Evolutionary conservation across 2,888 invertebrate species (phyloP).

Genomic region (Agapetus fuscipes): DNA sequence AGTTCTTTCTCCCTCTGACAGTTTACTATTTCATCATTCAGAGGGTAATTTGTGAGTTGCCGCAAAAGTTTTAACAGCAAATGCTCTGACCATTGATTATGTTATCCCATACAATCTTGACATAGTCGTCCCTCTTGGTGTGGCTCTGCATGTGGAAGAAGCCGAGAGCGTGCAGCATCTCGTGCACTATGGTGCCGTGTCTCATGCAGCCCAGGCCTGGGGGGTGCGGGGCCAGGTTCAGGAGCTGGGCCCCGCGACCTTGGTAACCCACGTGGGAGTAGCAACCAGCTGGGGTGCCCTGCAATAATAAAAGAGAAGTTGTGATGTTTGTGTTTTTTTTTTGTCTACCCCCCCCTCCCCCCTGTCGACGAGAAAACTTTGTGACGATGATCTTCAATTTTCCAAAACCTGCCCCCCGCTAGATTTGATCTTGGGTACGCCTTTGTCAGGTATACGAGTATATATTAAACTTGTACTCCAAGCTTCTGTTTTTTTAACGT

Average conservation of each 20-base stretch:
- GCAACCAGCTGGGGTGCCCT: conserved; percentile 63
- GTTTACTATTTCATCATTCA: too few relatives aligned
- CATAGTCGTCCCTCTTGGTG: conserved; percentile 64
- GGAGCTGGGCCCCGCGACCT: conserved; percentile 35
- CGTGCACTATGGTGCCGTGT: conserved; percentile 62
- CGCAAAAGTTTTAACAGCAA: too few relatives aligned
- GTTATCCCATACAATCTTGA: conserved; percentile 65
- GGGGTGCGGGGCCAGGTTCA: conserved; percentile 41
- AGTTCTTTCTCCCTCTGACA: too few relatives aligned
- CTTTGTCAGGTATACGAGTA: too few relatives aligned
- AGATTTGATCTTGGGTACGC: too few relatives aligned
- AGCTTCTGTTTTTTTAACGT: too few relatives aligned
- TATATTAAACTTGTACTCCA: too few relatives aligned
- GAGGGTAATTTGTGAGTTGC: too few relatives aligned
- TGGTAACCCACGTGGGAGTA: conserved; percentile 37
- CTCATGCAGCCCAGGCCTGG: conserved; percentile 44
- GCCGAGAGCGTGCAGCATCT: conserved; percentile 69
- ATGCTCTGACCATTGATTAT: conserved; percentile 48
- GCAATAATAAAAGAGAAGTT: conserved; percentile 27
- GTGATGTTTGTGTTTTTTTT: conserved; percentile 6
- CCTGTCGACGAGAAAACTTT: too few relatives aligned
- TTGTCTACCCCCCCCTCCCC: too few relatives aligned
- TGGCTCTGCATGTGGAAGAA: conserved; percentile 80
- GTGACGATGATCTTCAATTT: too few relatives aligned
- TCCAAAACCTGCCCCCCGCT: too few relatives aligned